These are phyloP conservation scores for Trachelus iudaicus DNA, from an alignment of 2,888 invertebrate species.

Conservation along the genomic window DNA sequence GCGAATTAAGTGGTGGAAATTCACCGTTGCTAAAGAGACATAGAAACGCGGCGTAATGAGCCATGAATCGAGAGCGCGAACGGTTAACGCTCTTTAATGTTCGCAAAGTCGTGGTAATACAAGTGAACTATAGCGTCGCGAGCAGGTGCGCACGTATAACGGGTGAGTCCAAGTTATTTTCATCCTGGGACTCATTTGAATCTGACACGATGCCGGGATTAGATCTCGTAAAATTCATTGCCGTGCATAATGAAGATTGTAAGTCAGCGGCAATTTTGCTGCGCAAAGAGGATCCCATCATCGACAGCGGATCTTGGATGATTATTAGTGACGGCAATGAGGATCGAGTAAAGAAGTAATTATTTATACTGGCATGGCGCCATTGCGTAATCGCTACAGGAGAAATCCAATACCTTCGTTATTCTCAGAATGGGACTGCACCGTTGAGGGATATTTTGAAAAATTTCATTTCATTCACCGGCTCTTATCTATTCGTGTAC, in stretches of 20 bases:
- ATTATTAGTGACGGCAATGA: neutral
- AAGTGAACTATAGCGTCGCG: neutral
- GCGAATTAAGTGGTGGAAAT: neutral
- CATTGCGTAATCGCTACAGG: neutral
- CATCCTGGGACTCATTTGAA: neutral
- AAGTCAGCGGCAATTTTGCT: neutral
- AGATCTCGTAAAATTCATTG: neutral
- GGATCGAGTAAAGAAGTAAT: neutral
- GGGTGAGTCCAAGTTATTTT: neutral
- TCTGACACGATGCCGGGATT: neutral
- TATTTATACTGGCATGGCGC: neutral
- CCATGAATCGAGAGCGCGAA: neutral
- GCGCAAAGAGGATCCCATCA: neutral
- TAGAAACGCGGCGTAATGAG: neutral
- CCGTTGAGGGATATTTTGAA: neutral
- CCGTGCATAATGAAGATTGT: neutral
- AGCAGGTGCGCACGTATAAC: neutral
- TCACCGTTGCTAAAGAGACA: neutral
- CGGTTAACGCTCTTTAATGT: neutral
- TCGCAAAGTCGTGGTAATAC: neutral
- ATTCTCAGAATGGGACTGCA: neutral
- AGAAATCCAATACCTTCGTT: neutral
- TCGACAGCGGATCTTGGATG: neutral
- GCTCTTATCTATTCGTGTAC: too few relatives aligned
- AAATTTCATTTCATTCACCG: neutral